Evolutionary conservation across 2,113 vertebrate species (phyloP), one percentile per base, ranked within the genome.

Genomic region (Gambusia holbrooki): DNA sequence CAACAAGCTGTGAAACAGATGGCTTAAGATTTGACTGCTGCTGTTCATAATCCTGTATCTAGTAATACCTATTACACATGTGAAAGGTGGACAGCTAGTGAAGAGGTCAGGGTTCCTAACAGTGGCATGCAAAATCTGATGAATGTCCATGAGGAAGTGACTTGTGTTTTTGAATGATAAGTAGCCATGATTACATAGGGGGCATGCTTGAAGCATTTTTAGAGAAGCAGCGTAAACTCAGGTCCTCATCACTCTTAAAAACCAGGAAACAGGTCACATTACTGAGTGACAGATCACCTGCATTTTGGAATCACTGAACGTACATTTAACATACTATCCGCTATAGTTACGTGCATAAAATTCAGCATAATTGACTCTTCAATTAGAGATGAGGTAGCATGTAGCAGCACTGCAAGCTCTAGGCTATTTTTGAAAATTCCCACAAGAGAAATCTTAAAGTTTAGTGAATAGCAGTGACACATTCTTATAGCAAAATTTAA

Each of bases 1-100:
- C 77, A 28, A 76, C 86, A 84, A 77, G 69, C 83, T 89, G 88
- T 80, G 80, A 84, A 85, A 84, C 90, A 92, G 88, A 90, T 90
- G 87, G 81, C 84, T 80, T 83, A 76, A 74, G 72, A 61, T 74
- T 77, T 84, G 77, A 89, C 80, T 83, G 77, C 82, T 87, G 84
- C 62, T 86, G 76, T 75, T 67, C 69, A 74, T 85, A 81, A 85
- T 88, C 82, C 73, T 77, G 61, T 60, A 45, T 80, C 66, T 79
- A 81, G 76, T 76, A 77, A 79, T 74, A 86, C 88, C 80, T 87
- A 77, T 75, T 84, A 70, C 19, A 74, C 69, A 71, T 61, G 75
- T 79, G 19, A 86, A 73, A 73, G 58, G 74, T n/a, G 33, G 61
- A 72, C 17, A 28, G 74, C 70, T 15, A 64, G 66, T 32, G 30